Evolutionary conservation across 1,140 invertebrate species (phyloP), one percentile per base, ranked within the genome.

Genomic region (Helicoverpa zea): DNA sequence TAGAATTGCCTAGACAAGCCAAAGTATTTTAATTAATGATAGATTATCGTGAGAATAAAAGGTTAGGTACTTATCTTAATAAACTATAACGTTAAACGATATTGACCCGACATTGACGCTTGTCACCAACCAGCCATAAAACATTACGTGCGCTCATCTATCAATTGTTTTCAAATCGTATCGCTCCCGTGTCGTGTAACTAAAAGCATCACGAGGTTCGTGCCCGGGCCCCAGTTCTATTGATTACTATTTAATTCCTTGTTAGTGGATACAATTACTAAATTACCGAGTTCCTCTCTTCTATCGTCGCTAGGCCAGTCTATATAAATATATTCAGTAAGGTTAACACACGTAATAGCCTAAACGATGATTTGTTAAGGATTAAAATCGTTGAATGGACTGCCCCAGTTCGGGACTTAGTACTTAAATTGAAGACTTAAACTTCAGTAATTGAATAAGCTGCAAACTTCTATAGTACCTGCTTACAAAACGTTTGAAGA

Each of bases 161-260:
- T 59, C 18, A 59, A 29, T 61, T 16, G 16, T 18, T 58, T 16
- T n/a, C 54, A 18, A 52, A 68, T 79, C 81, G 68, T 80, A 68
- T 82, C 82, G 77, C 51, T 29, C 51, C 85, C 88, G 87, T 82
- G 18, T 80, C 88, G 82, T 76, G 18, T 81, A n/a, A 29, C 14
- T 58, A 88, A 89, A 80, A 10, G 35, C 52, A 30, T 51, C 56
- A 52, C n/a, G 56, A 72, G 76, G 83, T 80, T 79, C 86, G 79
- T 84, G 89, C 87, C 89, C 83, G 84, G 87, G 91, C 90, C 88
- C 87, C 88, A 87, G 85, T 91, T 94, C 90, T 93, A 93, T 94
- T 93, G 93, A 93, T 93, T 92, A 93, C 91, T 93, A 93, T 94
- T 94, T 93, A 94, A 94, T 94, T 94, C 89, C 87, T 91, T 91